Evolutionary conservation across 1,140 invertebrate species (phyloP).

Genomic region (Anadara kagoshimensis): DNA sequence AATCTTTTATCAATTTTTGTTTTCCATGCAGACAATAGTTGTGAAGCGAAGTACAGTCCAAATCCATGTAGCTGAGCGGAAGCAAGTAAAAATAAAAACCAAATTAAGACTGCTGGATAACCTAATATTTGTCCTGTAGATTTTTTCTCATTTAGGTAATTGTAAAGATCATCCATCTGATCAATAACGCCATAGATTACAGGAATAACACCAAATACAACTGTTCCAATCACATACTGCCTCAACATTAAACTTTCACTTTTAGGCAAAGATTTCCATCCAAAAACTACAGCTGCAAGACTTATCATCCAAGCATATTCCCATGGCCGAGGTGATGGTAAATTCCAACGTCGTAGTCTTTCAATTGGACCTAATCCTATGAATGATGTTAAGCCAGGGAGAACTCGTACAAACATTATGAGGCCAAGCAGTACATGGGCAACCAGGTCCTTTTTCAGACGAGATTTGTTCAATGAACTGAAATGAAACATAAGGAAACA

Average conservation of each 20-base stretch:
- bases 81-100: conserved; percentile 93
- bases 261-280: conserved; percentile 87
- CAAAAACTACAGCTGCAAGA: conserved; percentile 87
- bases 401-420: conserved; percentile 55
- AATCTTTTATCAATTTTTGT: conserved; percentile 31
- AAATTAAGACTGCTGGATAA: conserved; percentile 93
- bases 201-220: conserved; percentile 86
- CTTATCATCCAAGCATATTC: conserved; percentile 95
- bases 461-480: conserved; percentile 61
- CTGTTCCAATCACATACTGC: conserved; percentile 88
- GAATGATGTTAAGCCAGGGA: conserved; percentile 54
- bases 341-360: conserved; percentile 51
- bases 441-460: conserved; percentile 54
- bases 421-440: conserved; percentile 50
- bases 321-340: conserved; percentile 78
- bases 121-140: conserved; percentile 74
- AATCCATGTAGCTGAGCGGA: conserved; percentile 94
- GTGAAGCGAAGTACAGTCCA: conserved; percentile 91
- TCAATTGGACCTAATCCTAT: conserved; percentile 51
- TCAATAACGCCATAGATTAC: conserved; percentile 87
- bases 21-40: conserved; percentile 90
- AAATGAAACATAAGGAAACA: conserved; percentile 23
- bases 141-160: conserved; percentile 86
- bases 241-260: conserved; percentile 87
- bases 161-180: conserved; percentile 90